Percentiles rank a stretch among this genome's conserved stretches.
phyloP scores from a whole-genome alignment of 2,797 vertebrate genomes.

The Crenuchus spilurus region DNA sequence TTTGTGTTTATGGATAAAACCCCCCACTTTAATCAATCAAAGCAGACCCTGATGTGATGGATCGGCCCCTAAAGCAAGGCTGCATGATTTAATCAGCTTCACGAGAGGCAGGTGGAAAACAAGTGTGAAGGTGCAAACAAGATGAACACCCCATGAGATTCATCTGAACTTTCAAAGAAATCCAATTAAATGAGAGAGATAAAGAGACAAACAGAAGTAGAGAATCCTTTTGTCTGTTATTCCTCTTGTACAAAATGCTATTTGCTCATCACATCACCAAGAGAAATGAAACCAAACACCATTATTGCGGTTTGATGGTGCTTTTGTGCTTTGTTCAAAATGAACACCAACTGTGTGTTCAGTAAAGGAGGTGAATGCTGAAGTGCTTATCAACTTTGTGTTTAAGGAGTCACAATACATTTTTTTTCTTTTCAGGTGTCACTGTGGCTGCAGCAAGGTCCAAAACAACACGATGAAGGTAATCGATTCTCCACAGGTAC shows the following conservation, averaged over 20 bases:
- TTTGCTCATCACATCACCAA: conserved; percentile 54
- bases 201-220: conserved; percentile 62
- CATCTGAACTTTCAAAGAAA: conserved; percentile 70
- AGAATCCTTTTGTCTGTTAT: conserved; percentile 57
- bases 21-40: conserved; percentile 54
- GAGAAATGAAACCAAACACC: conserved; percentile 52
- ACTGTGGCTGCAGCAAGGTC: conserved; percentile 10
- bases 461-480: conserved; percentile 38
- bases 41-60: conserved; percentile 53
- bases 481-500: conserved; percentile 38
- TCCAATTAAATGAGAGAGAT: conserved; percentile 69
- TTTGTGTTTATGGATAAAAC: conserved; percentile 32
- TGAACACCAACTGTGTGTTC: conserved; percentile 15
- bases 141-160: conserved; percentile 59
- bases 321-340: conserved; percentile 50
- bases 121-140: conserved; percentile 54
- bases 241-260: conserved; percentile 50
- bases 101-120: conserved; percentile 43
- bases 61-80: conserved; percentile 51
- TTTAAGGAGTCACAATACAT: conserved; percentile 35
- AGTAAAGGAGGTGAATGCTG: background rate
- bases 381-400: conserved; percentile 42
- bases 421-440: conserved; percentile 35
- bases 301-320: conserved; percentile 52
- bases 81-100: conserved; percentile 63